Evolutionary conservation across 1,140 invertebrate species (phyloP).

Genomic region (Drosophila grimshawi): DNA sequence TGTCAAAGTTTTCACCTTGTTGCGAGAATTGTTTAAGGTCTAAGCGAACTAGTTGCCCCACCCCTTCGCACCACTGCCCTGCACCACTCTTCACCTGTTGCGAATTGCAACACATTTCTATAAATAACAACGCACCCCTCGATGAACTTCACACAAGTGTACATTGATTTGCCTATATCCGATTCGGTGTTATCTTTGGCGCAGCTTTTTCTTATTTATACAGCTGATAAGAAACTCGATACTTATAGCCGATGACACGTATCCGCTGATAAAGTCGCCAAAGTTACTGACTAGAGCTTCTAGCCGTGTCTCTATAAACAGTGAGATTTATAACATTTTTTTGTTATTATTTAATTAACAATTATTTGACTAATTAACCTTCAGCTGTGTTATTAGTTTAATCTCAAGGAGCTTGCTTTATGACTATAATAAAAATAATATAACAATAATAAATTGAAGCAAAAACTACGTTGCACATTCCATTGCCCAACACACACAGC

Average conservation of each 20-base stretch:
- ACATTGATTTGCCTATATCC: conserved; percentile 29
- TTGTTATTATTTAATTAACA: conserved; percentile 7
- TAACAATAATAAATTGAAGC: conserved; percentile 11
- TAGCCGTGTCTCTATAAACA: not conserved
- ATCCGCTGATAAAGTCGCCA: conserved; percentile 10
- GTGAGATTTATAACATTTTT: not conserved
- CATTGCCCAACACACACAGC: conserved; percentile 35
- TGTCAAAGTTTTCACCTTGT: conserved; percentile 49
- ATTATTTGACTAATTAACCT: conserved; percentile 33
- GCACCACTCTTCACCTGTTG: conserved; percentile 51
- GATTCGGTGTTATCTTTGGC: conserved; percentile 28
- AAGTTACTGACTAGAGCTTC: conserved; percentile 4
- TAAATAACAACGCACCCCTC: conserved; percentile 10
- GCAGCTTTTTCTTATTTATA: conserved; percentile 38
- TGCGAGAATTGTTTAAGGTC: conserved; percentile 11
- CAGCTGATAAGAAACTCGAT: conserved; percentile 44
- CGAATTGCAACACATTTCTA: conserved; percentile 46
- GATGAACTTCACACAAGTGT: conserved; percentile 14
- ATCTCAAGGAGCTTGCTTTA: conserved; percentile 21
- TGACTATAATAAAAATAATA: conserved; percentile 12
- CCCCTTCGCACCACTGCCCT: not conserved
- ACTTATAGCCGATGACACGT: conserved; percentile 26
- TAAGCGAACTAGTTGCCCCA: not conserved
- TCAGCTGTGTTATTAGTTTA: conserved; percentile 20
- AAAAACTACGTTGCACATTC: conserved; percentile 24